phyloP scores from a whole-genome alignment of 2,113 vertebrate species.

The Trogon melanurus region DNA sequence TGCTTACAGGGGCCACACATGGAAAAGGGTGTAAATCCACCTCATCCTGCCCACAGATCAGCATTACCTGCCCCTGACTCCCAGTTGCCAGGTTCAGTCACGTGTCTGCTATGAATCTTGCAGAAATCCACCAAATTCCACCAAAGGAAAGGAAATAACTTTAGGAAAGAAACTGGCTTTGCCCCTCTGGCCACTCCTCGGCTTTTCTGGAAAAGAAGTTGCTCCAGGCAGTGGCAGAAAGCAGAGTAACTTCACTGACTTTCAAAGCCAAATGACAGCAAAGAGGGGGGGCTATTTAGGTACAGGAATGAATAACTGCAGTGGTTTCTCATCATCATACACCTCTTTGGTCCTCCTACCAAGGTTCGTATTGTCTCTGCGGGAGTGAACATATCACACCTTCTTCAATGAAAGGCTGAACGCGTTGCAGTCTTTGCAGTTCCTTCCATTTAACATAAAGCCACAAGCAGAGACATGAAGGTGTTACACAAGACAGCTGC shows the following conservation, averaged over 20 bases:
- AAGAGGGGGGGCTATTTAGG: not conserved
- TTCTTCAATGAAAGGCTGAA: not conserved
- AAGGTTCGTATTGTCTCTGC: not conserved
- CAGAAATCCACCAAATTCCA: not conserved
- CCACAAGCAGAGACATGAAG: not conserved
- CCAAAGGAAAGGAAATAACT: not conserved
- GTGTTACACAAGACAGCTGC: not conserved
- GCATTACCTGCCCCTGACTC: not conserved
- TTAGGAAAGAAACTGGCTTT: not conserved
- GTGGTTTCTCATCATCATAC: not conserved
- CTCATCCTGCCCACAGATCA: not conserved
- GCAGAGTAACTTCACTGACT: not conserved
- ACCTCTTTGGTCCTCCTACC: not conserved
- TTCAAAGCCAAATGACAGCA: not conserved
- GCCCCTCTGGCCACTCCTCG: no score
- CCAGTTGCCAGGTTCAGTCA: not conserved
- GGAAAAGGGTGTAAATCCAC: not conserved
- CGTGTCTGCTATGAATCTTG: rapidly evolving
- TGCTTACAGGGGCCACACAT: no score
- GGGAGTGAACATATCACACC: rapidly evolving
- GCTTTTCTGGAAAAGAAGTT: not conserved
- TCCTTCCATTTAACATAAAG: not conserved
- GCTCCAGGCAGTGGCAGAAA: not conserved
- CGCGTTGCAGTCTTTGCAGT: not conserved
- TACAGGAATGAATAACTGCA: not conserved